Base-by-base conservation (phyloP, 2,797 vertebrate genomes). In the Lacerta agilis region DNA sequence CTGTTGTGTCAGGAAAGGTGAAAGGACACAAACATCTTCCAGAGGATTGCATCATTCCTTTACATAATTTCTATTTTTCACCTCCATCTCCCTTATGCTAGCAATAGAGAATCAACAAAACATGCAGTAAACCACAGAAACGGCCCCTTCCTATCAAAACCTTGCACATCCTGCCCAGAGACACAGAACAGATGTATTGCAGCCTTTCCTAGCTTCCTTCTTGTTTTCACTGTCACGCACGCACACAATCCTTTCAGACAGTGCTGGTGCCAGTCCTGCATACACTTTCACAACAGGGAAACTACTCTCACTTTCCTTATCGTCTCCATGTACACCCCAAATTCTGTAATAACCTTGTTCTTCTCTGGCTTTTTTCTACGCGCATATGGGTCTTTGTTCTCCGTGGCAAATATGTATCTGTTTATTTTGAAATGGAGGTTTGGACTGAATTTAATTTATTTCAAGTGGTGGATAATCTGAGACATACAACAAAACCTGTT, bases 321-420 rank as follows among this genome's bases (percentile, higher is more conserved):
- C 7, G 72, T 49, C 89, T 92, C 64, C 49, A 4, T 87, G 91
- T 91, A 61, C 81, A 89, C n/a, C 25, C 6, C 78, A 75, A 23
- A 41, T 20, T 73, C 71, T 45, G 29, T 64, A 79, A 33, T 71
- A 55, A 61, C 29, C 29, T 25, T 38, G 18, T 49, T 36, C 2
- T 66, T 82, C 82, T 13, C 29, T 82, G 23, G 4, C 25, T 86
- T 43, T 67, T 18, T 41, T n/a, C 20, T 17, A 38, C 4, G 58
- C 3, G 5, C 33, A 29, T 86, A 61, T 41, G 5, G 13, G 3
- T 79, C 45, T 64, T 85, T 76, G 66, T 58, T 86, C 45, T 20
- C 43, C 45, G 13, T 64, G 8, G 13, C 8, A 58, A 61, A 86
- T 9, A 86, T 61, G 15, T 7, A 71, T 18, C 27, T 72, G 25